Conservation (phyloP, 2,888 invertebrate genomes). For the Cremastinae sp. region DNA sequence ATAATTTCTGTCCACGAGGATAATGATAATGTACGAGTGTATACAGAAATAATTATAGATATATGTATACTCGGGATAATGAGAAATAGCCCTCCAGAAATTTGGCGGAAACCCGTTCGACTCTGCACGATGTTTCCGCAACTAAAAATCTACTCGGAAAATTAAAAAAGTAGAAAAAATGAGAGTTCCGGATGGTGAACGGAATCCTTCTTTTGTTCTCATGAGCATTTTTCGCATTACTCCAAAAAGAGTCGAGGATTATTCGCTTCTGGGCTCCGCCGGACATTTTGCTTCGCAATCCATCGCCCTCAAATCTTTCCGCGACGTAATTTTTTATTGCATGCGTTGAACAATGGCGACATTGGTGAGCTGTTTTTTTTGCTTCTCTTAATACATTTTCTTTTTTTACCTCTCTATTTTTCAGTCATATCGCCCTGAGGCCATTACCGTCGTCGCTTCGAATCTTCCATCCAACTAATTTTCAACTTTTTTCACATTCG, state of each 20-base stretch:
- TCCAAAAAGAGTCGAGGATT: conserved; percentile 48
- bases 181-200: conserved; percentile 14
- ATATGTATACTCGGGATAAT: conserved; percentile 22
- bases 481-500: too few relatives aligned
- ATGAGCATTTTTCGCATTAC: conserved; percentile 45
- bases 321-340: conserved; percentile 27
- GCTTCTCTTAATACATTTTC: background rate
- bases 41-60: background rate
- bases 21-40: background rate
- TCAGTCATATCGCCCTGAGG: conserved; percentile 17
- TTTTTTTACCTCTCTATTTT: background rate
- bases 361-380: conserved; percentile 34
- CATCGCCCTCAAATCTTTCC: conserved; percentile 19
- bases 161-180: conserved; percentile 20
- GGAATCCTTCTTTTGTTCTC: conserved; percentile 49
- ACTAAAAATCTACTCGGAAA: conserved; percentile 27
- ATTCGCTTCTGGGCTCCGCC: conserved; percentile 8
- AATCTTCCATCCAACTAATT: conserved; percentile 23
- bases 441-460: conserved; percentile 9
- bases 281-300: conserved; percentile 32
- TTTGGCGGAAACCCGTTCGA: conserved; percentile 41
- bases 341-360: conserved; percentile 46
- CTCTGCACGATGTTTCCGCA: conserved; percentile 34
- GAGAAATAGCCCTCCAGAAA: conserved; percentile 47
- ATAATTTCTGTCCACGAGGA: too few relatives aligned